These are phyloP conservation scores for Lucinisca nassula DNA, from an alignment of 2,888 invertebrate genomes.

Conservation along the genomic window DNA sequence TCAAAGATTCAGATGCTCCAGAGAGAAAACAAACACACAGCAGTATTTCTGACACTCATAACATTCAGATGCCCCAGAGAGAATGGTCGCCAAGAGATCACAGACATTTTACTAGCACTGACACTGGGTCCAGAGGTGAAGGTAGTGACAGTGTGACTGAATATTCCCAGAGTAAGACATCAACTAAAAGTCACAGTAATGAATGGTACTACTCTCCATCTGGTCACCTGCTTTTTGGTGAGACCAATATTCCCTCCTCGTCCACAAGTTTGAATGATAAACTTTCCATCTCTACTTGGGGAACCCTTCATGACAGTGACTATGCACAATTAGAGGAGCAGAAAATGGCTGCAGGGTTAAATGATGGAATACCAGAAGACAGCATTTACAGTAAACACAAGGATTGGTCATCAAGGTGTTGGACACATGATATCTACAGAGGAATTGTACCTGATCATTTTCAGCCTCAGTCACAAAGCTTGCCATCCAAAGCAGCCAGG, in stretches of 20 bases:
- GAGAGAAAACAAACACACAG: too few relatives aligned
- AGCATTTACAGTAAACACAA: not conserved
- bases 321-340: not conserved
- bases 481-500: not conserved
- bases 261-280: not conserved
- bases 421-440: too few relatives aligned
- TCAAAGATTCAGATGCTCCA: too few relatives aligned
- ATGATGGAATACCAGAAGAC: not conserved
- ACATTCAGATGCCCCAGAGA: not conserved
- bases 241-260: not conserved
- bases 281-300: not conserved
- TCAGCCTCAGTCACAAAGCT: not conserved
- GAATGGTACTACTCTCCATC: not conserved
- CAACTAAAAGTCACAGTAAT: not conserved
- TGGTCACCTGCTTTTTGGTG: not conserved
- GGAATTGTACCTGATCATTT: too few relatives aligned
- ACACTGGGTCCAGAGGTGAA: not conserved
- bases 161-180: not conserved
- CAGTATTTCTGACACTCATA: not conserved
- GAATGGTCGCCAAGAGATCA: not conserved
- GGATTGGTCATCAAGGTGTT: too few relatives aligned
- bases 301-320: not conserved
- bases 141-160: not conserved
- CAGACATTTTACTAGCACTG: not conserved
- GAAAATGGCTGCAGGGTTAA: not conserved